Conservation (phyloP, 64 coral and sea anemone genomes). For the Stichodactyla helianthus region DNA sequence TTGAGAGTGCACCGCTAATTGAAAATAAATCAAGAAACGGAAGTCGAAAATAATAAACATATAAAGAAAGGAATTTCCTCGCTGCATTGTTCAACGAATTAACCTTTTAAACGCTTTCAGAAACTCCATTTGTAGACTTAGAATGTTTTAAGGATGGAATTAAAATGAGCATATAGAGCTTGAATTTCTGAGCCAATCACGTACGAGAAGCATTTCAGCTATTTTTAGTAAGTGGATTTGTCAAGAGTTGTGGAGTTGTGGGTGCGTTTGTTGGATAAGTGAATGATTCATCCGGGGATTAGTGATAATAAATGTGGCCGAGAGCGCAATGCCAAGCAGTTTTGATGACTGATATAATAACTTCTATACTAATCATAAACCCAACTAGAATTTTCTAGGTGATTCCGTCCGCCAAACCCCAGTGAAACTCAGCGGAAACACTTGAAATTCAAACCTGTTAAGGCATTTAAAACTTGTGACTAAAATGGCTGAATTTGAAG, state of each 20-base stretch:
- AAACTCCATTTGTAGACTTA: background rate
- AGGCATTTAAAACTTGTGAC: background rate
- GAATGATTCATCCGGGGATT: background rate
- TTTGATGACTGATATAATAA: conserved; percentile 1
- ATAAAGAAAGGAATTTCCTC: background rate
- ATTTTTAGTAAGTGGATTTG: background rate
- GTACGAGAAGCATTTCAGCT: background rate
- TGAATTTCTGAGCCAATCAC: background rate
- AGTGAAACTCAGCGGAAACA: background rate
- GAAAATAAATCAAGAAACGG: background rate
- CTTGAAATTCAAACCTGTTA: background rate
- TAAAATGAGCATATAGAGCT: background rate
- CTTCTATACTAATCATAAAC: background rate
- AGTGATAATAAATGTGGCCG: background rate
- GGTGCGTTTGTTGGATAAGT: background rate
- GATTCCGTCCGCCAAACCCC: background rate
- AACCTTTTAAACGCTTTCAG: background rate
- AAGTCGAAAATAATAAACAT: conserved; percentile 11
- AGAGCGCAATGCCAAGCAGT: background rate
- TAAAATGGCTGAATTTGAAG: background rate
- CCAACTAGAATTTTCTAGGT: background rate
- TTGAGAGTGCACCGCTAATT: background rate
- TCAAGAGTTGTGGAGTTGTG: background rate
- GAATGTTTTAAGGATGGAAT: background rate
- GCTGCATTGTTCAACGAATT: background rate